Base-by-base conservation (phyloP, 2,888 invertebrate genomes). In the Chironomus tentans region DNA sequence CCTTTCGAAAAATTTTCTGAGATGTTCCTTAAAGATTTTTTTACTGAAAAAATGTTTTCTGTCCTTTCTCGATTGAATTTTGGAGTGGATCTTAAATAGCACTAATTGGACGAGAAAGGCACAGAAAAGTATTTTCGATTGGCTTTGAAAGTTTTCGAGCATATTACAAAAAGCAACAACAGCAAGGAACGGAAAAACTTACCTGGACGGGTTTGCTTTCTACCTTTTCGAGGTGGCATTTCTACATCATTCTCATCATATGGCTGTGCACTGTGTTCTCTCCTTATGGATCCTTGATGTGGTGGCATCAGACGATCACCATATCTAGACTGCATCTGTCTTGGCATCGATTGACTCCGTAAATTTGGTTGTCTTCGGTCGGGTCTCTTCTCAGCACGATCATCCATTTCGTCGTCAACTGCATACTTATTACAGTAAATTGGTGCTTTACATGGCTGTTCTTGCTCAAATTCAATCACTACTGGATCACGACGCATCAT, bases 381-480 rank as follows among this genome's bases (percentile, higher is more conserved):
- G 6, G 12, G 22, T 68, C 68, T 10, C 70, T 38, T n/a, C 56
- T 75, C 77, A 21, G 79, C n/a, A n/a, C n/a, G n/a, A n/a, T n/a
- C n/a, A n/a, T n/a, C 78, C 12, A 81, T 78, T 15, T 56, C 65
- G 70, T 84, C 84, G 71, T 89, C 88, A 71, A 90, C 82, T 0
- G 90, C 91, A 81, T 92, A 92, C 79, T 87, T 88, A 82, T 92
- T 92, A 81, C 88, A 90, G 61, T 91, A 85, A 48, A 92, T 89
- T 0, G 91, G 88, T 0, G 87, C 86, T 77, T 86, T 86, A 48
- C 86, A 86, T 13, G 83, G 80, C 38, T 82, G 79, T 76, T 82
- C 82, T 70, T 82, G 82, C 68, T 83, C 82, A 3, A 82, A 79
- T 69, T 82, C 81, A 73, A 81, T 81, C 10, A 70, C 62, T 5